phyloP scores from a whole-genome alignment of 1,140 invertebrate genomes.

The Patella vulgata region DNA sequence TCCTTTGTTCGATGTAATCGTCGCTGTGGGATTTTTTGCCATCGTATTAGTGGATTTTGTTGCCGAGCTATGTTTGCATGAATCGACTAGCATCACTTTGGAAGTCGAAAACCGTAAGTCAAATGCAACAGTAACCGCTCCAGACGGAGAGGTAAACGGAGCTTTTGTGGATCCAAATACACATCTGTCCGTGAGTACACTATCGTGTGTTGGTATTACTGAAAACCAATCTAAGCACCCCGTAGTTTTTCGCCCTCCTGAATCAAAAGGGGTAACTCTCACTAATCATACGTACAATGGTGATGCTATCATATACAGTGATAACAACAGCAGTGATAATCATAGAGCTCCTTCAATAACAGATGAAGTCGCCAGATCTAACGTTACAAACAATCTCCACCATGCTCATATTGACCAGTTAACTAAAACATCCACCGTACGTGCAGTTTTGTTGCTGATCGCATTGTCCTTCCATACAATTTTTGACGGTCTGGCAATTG shows the following conservation, averaged over 20 bases:
- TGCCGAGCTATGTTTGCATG: slow-evolving; percentile 48
- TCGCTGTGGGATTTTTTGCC: slow-evolving; percentile 70
- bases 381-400: background rate
- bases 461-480: slow-evolving; percentile 57
- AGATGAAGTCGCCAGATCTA: background rate
- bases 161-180: background rate
- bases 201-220: no score
- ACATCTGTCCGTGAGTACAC: no score
- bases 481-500: slow-evolving; percentile 58
- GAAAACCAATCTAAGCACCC: background rate
- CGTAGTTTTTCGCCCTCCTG: no score
- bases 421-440: slow-evolving; percentile 44
- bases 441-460: slow-evolving; percentile 47
- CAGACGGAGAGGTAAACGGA: background rate
- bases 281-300: background rate
- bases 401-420: background rate
- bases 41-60: slow-evolving; percentile 71
- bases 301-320: background rate
- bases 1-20: slow-evolving; percentile 45
- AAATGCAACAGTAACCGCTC: background rate
- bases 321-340: background rate
- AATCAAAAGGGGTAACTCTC: no score
- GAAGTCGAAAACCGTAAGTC: background rate
- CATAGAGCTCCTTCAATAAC: background rate
- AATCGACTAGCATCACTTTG: background rate